phyloP scores from a whole-genome alignment of 1,140 invertebrate species.

The Magallana gigas region DNA sequence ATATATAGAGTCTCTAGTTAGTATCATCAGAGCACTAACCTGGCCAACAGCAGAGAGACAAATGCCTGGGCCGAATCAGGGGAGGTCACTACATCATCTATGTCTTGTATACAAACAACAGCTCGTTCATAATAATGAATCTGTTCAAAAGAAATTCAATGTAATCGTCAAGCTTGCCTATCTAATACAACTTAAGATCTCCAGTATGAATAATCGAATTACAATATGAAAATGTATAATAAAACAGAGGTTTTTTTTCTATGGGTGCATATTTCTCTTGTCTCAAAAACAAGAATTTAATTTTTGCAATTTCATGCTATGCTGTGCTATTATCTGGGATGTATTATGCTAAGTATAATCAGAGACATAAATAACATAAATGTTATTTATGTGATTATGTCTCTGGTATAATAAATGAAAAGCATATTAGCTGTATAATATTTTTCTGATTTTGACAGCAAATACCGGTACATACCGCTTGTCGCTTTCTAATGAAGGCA shows the following conservation, averaged over 20 bases:
- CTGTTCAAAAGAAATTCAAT: conserved; percentile 14
- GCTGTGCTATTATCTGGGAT: too few species aligned
- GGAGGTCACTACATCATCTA: conserved; percentile 45
- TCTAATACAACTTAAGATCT: too few species aligned
- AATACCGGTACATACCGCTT: conserved; percentile 61
- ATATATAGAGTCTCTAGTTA: too few species aligned
- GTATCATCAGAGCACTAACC: conserved; percentile 37
- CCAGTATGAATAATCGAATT: too few species aligned
- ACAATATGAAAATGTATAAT: too few species aligned
- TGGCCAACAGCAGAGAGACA: conserved; percentile 54
- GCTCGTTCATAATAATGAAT: conserved; percentile 61
- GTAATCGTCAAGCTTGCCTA: too few species aligned
- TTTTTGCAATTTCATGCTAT: too few species aligned
- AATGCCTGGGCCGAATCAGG: conserved; percentile 42
- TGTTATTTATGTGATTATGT: too few species aligned
- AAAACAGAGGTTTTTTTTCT: too few species aligned
- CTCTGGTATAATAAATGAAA: neutral
- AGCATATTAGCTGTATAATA: neutral
- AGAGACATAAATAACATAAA: neutral
- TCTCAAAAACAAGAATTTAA: too few species aligned
- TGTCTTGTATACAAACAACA: conserved; percentile 58
- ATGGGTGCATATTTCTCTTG: too few species aligned
- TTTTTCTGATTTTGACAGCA: neutral
- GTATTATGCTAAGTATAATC: neutral
- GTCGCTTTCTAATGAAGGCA: conserved; percentile 70